Percentiles rank a stretch among this genome's conserved stretches.
phyloP scores from a whole-genome alignment of 2,888 invertebrate species.

The Megastigmus dorsalis region DNA sequence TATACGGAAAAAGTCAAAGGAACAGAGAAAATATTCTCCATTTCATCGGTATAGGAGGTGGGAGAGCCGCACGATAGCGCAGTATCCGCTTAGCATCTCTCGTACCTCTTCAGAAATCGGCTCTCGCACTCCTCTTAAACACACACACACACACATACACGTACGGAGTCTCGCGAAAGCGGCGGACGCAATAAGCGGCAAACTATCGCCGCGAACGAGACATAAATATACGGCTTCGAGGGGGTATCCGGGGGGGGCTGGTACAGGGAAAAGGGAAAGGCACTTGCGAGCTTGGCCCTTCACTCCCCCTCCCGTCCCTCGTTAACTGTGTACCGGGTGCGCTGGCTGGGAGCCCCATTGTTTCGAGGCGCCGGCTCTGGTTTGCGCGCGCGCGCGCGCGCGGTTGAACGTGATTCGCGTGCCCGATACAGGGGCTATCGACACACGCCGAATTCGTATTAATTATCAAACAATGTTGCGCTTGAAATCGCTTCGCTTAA shows the following conservation, averaged over 20 bases:
- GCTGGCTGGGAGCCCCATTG: too few relatives aligned
- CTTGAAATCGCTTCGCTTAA: slow-evolving; percentile 49
- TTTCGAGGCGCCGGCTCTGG: slow-evolving; percentile 3
- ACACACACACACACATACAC: too few relatives aligned
- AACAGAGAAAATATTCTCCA: too few relatives aligned
- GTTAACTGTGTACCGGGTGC: too few relatives aligned
- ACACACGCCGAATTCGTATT: slow-evolving; percentile 57
- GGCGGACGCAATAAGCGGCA: slow-evolving; percentile 33
- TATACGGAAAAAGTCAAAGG: too few relatives aligned
- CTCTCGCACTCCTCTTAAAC: too few relatives aligned
- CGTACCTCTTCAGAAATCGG: too few relatives aligned
- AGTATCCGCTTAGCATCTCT: slow-evolving; percentile 17
- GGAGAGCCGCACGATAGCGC: background rate
- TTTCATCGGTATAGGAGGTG: too few relatives aligned
- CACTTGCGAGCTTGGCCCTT: background rate
- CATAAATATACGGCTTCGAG: slow-evolving; percentile 48
- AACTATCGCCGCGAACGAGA: slow-evolving; percentile 37
- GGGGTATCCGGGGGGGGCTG: background rate
- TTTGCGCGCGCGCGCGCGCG: too few relatives aligned
- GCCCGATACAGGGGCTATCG: slow-evolving; percentile 51
- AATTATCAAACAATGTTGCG: slow-evolving; percentile 58
- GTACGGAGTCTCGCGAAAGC: background rate
- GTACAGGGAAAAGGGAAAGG: background rate
- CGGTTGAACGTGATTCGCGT: slow-evolving; percentile 56
- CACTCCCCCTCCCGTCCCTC: background rate